Percentiles rank a stretch among this genome's conserved stretches.
phyloP scores from a whole-genome alignment of 2,888 invertebrate species.

The Noctua janthina region DNA sequence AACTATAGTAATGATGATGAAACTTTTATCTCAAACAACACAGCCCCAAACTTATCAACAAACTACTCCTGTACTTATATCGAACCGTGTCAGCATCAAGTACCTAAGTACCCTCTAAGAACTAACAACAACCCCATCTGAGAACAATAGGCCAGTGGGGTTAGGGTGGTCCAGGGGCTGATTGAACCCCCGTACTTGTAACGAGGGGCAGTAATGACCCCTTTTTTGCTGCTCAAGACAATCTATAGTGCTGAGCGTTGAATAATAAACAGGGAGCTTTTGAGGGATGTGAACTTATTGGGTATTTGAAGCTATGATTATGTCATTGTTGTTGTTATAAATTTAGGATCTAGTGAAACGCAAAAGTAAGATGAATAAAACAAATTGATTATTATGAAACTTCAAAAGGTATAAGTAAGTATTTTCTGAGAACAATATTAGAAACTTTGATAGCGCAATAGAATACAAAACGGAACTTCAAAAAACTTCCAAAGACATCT shows the following conservation, averaged over 20 bases:
- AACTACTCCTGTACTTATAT: constrained; percentile 34
- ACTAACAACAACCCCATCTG: constrained; percentile 55
- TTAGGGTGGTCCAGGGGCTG: constrained; percentile 48
- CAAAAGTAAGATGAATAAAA: background rate
- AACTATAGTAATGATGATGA: background rate
- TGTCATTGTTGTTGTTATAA: background rate
- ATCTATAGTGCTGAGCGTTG: constrained; percentile 31
- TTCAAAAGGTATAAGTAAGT: background rate
- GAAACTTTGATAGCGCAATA: background rate
- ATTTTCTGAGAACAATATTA: background rate
- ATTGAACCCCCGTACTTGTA: constrained; percentile 51
- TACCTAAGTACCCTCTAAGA: constrained; percentile 54
- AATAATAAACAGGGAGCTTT: constrained; percentile 26
- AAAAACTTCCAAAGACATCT: constrained; percentile 15
- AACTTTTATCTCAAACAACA: constrained; percentile 24
- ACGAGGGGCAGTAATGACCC: constrained; percentile 62
- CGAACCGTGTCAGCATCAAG: constrained; percentile 50
- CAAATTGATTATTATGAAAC: background rate
- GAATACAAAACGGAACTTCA: background rate
- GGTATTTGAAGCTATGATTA: background rate
- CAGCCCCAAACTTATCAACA: constrained; percentile 17
- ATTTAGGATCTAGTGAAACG: background rate
- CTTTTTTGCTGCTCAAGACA: constrained; percentile 52
- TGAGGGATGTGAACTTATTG: background rate
- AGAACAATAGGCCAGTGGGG: constrained; percentile 53